A percentile compares a stretch with the other conserved stretches of the same genome.
These are phyloP conservation scores for Anticlea derivata DNA, from an alignment of 2,888 invertebrate genomes.

Conservation along the genomic window DNA sequence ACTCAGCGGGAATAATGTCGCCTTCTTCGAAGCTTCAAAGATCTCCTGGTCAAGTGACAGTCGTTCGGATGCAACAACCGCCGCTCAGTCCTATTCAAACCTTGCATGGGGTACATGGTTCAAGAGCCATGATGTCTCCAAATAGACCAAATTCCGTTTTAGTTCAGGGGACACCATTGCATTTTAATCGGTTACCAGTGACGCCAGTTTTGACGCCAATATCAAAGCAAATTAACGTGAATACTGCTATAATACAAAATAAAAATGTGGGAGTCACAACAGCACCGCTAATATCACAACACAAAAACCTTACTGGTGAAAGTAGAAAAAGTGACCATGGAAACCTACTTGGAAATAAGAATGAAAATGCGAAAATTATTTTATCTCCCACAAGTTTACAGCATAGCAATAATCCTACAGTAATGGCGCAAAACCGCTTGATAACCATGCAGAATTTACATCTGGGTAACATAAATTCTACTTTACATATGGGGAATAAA, in stretches of 20 bases:
- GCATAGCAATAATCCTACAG: slow-evolving; percentile 64
- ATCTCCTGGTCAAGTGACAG: slow-evolving; percentile 76
- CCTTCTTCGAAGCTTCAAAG: slow-evolving; percentile 69
- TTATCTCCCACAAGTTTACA: slow-evolving; percentile 68
- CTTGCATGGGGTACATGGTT: slow-evolving; percentile 66
- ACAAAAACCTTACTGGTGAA: slow-evolving; percentile 67
- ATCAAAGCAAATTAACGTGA: slow-evolving; percentile 82
- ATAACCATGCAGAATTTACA: slow-evolving; percentile 75
- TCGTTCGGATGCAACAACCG: slow-evolving; percentile 80
- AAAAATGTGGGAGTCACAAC: slow-evolving; percentile 56
- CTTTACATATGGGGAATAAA: slow-evolving; percentile 67
- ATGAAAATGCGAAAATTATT: slow-evolving; percentile 70
- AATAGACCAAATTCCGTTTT: slow-evolving; percentile 74
- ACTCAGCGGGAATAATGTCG: slow-evolving; percentile 63
- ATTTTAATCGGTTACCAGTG: slow-evolving; percentile 83
- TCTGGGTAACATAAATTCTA: slow-evolving; percentile 60
- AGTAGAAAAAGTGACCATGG: slow-evolving; percentile 60
- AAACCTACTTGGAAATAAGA: slow-evolving; percentile 49
- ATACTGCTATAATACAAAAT: slow-evolving; percentile 70
- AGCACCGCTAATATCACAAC: slow-evolving; percentile 59
- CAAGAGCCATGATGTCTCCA: slow-evolving; percentile 73
- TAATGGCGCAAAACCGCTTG: slow-evolving; percentile 75
- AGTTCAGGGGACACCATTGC: slow-evolving; percentile 72
- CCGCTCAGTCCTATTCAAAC: slow-evolving; percentile 74
- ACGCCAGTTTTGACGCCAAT: slow-evolving; percentile 83